Conservation (phyloP, 1,140 invertebrate species). For the Lepidurus couesii region DNA sequence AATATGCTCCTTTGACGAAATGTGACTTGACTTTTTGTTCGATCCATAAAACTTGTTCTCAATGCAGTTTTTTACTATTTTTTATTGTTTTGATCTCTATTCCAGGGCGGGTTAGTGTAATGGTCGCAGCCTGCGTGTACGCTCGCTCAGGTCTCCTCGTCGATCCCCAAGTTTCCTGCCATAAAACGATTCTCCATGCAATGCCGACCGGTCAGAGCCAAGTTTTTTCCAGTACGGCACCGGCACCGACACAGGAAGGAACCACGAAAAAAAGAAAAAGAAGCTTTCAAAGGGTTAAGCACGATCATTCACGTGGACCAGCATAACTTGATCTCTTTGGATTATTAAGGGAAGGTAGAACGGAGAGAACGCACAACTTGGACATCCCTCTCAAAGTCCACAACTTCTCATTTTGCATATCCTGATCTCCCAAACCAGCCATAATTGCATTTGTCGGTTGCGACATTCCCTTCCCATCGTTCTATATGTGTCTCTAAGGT, state of each 20-base stretch:
- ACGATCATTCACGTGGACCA: neutral
- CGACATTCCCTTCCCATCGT: neutral
- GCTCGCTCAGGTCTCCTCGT: neutral
- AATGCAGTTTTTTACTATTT: neutral
- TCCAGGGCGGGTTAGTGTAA: neutral
- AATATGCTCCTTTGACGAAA: neutral
- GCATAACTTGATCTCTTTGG: constrained; percentile 15
- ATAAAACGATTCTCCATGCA: neutral
- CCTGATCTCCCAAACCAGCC: neutral
- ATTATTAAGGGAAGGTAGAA: neutral
- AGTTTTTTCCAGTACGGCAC: neutral
- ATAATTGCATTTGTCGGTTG: neutral
- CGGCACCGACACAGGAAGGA: neutral
- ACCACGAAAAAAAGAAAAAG: neutral
- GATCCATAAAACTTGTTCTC: neutral
- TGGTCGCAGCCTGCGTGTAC: neutral
- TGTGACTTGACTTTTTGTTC: neutral
- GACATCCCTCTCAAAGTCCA: neutral
- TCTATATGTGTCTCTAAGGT: neutral
- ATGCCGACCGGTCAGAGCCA: neutral
- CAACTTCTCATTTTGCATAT: neutral
- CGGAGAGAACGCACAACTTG: neutral
- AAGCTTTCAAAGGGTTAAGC: neutral
- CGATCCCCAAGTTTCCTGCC: neutral
- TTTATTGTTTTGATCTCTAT: neutral